Evolutionary conservation across 2,113 vertebrate genomes (phyloP).

Genomic region (Atherinomorus stipes): DNA sequence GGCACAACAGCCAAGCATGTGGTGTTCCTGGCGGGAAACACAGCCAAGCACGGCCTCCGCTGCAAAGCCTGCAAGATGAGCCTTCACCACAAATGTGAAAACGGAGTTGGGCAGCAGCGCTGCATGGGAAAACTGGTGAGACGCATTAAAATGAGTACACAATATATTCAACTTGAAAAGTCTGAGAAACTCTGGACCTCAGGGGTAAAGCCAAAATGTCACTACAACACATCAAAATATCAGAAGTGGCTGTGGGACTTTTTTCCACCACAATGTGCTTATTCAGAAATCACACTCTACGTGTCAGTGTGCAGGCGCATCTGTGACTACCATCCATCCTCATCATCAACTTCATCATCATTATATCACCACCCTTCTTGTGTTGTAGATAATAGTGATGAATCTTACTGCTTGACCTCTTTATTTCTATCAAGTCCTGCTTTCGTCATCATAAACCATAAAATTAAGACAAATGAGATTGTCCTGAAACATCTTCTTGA

Average conservation of each 20-base stretch:
- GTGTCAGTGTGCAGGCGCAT: slow-evolving; percentile 67
- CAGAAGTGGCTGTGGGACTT: slow-evolving; percentile 17
- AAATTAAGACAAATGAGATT: slow-evolving; percentile 29
- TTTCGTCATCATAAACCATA: slow-evolving; percentile 24
- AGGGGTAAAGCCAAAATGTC: slow-evolving; percentile 24
- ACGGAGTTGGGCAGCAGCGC: slow-evolving; percentile 89
- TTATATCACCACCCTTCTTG: slow-evolving; percentile 64
- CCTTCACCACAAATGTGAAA: slow-evolving; percentile 95
- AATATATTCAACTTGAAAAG: neutral
- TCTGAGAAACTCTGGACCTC: slow-evolving; percentile 9
- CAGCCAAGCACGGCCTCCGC: slow-evolving; percentile 93
- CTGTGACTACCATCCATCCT: slow-evolving; percentile 57
- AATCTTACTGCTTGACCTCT: slow-evolving; percentile 21
- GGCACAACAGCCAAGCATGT: slow-evolving; percentile 89
- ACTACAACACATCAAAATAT: slow-evolving; percentile 22
- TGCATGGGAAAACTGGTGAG: slow-evolving; percentile 99
- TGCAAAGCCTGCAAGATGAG: slow-evolving; percentile 99
- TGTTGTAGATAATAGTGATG: slow-evolving; percentile 59
- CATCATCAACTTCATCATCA: slow-evolving; percentile 59
- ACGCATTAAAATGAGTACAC: slow-evolving; percentile 5
- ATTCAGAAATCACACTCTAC: slow-evolving; percentile 72
- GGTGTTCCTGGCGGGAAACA: slow-evolving; percentile 86
- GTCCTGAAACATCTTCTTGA: neutral
- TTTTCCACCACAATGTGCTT: slow-evolving; percentile 71
- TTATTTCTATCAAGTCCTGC: slow-evolving; percentile 7